Percentiles rank a stretch among this genome's conserved stretches.
Conservation (phyloP, 2,113 vertebrate species). For the sheep (Ovis aries) region ARS-UI_Ramb_v3.0 NC_056079.1:8472001-8472500, state of each 20-base stretch:
- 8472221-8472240: neutral
- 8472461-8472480: too few relatives aligned
- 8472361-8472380: too few relatives aligned
- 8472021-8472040: neutral
- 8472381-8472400: too few relatives aligned
- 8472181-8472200: neutral
- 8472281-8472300: neutral
- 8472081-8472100: neutral
- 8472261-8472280: neutral
- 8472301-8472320: neutral
- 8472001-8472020: neutral
- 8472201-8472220: neutral
- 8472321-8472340: too few relatives aligned
- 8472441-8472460: too few relatives aligned
- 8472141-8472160: too few relatives aligned
- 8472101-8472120: neutral
- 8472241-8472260: neutral
- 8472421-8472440: too few relatives aligned
- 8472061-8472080: neutral
- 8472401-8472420: too few relatives aligned
- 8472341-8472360: too few relatives aligned
- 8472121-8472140: neutral
- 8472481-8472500: too few relatives aligned
- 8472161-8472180: neutral
- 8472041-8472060: neutral